Evolutionary conservation across 2,113 vertebrate species (phyloP), one percentile per base, ranked within the genome.

Genomic region (Gallinago media): DNA sequence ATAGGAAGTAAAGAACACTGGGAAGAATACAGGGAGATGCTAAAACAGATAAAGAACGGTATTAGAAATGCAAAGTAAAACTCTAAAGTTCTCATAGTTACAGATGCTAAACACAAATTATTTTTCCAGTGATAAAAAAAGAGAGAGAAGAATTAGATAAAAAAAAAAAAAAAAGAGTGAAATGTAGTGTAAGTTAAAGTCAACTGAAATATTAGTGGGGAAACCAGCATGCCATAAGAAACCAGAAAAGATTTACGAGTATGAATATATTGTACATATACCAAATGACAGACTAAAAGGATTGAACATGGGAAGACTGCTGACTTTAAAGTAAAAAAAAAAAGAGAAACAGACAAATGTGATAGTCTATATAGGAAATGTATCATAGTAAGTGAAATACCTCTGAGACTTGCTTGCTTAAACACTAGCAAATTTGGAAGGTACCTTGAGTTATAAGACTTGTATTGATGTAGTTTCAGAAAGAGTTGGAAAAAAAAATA

Each of bases 1-100:
- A 95, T 94, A 95, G 94, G 94, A 97, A 95, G 96, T 84, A 96
- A 97, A 96, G 92, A 96, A 96, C 94, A 91, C 73, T 79, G 91
- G 88, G 90, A 96, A 96, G 94, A 95, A 96, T 87, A 96, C 58
- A 95, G 77, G 95, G 92, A 96, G 92, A 95, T 96, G 96, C 95
- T 94, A 95, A 92, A 96, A 91, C 94, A 92, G 95, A 95, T 94
- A 91, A 91, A 96, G 92, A 94, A 95, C 25, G 71, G 79, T 78
- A 81, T 94, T 92, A 94, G 94, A 93, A 95, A 92, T 42, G 73
- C 88, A 95, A 96, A 96, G 79, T 89, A 94, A 93, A 96, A 87
- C 32, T 74, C 78, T 67, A 38, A 95, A 94, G 58, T 90, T 88
- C n/a, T 92, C 88, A 92, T 44, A 96, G 71, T 84, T 90, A 95